Conservation (phyloP, 2,888 invertebrate species). For the Steromphala cineraria region DNA sequence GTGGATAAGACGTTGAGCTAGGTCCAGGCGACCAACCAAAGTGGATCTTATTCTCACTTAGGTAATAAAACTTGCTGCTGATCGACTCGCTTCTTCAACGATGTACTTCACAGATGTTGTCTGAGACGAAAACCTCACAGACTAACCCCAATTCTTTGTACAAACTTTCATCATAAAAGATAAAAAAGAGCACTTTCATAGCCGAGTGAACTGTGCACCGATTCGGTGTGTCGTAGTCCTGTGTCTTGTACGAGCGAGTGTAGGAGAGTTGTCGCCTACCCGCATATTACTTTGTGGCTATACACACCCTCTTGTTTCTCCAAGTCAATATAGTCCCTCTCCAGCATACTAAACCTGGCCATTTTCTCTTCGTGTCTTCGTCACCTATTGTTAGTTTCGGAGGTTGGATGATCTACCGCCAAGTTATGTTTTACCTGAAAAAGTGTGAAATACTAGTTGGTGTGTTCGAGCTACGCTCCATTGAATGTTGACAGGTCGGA, state of each 20-base stretch:
- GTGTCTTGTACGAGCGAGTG: not conserved
- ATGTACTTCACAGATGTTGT: slow-evolving; percentile 19
- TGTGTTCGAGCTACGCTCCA: not conserved
- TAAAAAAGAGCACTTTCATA: slow-evolving; percentile 8
- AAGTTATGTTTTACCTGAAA: not conserved
- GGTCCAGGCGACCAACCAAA: slow-evolving; percentile 14
- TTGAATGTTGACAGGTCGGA: not conserved
- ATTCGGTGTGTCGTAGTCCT: not conserved
- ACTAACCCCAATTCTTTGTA: slow-evolving; percentile 14
- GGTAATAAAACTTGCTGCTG: slow-evolving; percentile 9
- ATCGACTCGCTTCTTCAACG: not conserved
- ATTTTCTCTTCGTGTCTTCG: not conserved
- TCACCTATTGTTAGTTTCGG: not conserved
- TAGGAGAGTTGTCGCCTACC: not conserved
- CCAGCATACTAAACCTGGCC: not conserved
- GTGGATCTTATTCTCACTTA: slow-evolving; percentile 17
- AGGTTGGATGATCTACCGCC: not conserved
- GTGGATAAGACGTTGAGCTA: not conserved
- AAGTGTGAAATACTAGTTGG: not conserved
- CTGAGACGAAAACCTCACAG: slow-evolving; percentile 2
- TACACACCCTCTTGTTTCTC: not conserved
- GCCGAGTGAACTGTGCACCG: not conserved
- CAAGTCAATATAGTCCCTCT: not conserved
- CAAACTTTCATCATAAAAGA: slow-evolving; percentile 21
- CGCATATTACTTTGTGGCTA: not conserved